A percentile compares a stretch with the other conserved stretches of the same genome.
Conservation (phyloP, 2,888 invertebrate genomes). For the Sinopyrophorus schimmeli region DNA sequence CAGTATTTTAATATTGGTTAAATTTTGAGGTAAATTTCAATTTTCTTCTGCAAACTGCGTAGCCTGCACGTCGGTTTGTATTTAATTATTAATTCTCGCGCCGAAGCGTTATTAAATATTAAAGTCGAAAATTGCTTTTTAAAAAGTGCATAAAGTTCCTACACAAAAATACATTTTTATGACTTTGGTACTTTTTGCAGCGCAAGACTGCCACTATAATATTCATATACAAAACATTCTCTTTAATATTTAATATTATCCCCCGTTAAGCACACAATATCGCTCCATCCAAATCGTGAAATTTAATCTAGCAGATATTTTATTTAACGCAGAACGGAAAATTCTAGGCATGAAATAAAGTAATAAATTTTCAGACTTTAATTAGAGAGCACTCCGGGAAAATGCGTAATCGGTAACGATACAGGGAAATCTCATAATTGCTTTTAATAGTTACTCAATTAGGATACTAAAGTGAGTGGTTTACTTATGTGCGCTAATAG, state of each 20-base stretch:
- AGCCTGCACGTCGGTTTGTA: no score
- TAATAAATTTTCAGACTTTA: conserved; percentile 16
- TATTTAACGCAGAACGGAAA: conserved; percentile 6
- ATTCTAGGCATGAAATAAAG: conserved; percentile 12
- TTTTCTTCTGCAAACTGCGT: no score
- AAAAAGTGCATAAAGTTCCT: no score
- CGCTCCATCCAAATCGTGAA: neutral
- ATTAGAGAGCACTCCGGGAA: conserved; percentile 9
- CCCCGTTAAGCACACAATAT: neutral
- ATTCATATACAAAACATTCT: neutral
- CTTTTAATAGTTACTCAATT: conserved; percentile 9
- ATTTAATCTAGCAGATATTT: neutral
- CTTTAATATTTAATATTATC: conserved; percentile 3
- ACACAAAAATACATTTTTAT: no score
- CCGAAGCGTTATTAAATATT: no score
- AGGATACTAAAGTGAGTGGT: conserved; percentile 1
- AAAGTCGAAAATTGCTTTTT: no score
- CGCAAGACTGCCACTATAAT: neutral
- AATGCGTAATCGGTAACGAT: conserved; percentile 8
- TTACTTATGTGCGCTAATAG: neutral
- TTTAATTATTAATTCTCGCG: no score
- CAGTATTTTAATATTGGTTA: no score
- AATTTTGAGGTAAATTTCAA: no score
- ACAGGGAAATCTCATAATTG: conserved; percentile 6
- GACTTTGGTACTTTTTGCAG: neutral